Conservation (phyloP, 2,888 invertebrate genomes). For the Drosophila anomelani region DNA sequence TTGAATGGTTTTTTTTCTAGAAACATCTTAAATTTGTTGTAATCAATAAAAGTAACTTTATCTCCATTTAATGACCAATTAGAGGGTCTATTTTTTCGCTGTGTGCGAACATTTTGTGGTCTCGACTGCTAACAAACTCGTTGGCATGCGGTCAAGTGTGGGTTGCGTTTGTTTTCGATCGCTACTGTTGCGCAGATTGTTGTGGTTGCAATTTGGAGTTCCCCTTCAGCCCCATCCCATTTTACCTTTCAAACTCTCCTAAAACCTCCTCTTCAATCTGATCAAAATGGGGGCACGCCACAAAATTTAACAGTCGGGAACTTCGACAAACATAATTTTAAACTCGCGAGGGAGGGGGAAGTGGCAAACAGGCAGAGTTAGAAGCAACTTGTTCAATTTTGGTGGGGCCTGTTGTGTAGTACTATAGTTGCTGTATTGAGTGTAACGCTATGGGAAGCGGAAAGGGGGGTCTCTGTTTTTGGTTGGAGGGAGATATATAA, state of each 20-base stretch:
- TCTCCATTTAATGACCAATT: background rate
- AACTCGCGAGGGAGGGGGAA: background rate
- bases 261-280: conserved; percentile 14
- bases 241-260: conserved; percentile 2
- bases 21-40: background rate
- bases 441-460: background rate
- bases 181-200: conserved; percentile 55
- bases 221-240: conserved; percentile 3
- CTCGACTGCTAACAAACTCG: conserved; percentile 16
- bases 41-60: background rate
- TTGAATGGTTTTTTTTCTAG: background rate
- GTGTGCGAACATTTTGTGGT: conserved; percentile 27
- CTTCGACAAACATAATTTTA: conserved; percentile 47
- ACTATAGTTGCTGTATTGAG: conserved; percentile 24
- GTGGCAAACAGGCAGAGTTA: background rate
- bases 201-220: conserved; percentile 41
- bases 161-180: conserved; percentile 36
- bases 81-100: background rate
- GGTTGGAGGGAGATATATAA: conserved; percentile 2
- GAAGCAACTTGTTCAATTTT: conserved; percentile 29
- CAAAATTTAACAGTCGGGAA: conserved; percentile 40
- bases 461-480: background rate
- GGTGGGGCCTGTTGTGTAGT: conserved; percentile 18
- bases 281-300: conserved; percentile 41
- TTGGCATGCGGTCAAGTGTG: conserved; percentile 60